Evolutionary conservation across 1,140 invertebrate genomes (phyloP).

Genomic region (Grapholita molesta): DNA sequence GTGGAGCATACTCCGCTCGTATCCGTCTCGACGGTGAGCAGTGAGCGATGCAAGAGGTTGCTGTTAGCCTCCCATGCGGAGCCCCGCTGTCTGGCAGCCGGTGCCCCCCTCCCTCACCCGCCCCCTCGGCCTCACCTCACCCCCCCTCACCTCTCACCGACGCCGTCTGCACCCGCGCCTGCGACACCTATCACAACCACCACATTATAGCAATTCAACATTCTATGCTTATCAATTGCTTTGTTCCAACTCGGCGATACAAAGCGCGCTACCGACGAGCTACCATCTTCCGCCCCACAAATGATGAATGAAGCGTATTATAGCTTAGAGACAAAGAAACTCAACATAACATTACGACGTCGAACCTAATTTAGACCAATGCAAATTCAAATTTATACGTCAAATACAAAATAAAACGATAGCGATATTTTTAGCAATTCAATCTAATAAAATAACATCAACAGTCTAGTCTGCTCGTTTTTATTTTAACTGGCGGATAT

Average conservation of each 20-base stretch:
- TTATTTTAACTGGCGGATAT: neutral
- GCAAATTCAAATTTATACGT: neutral
- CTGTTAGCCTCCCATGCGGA: slow-evolving; percentile 72
- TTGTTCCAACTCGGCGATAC: neutral
- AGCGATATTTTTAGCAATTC: neutral
- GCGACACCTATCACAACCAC: slow-evolving; percentile 53
- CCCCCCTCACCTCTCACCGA: slow-evolving; percentile 21
- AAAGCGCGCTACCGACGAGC: neutral
- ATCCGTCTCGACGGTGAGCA: slow-evolving; percentile 40
- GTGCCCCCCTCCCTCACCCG: slow-evolving; percentile 32
- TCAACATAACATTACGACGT: neutral
- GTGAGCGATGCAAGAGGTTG: slow-evolving; percentile 66
- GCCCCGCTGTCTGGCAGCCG: slow-evolving; percentile 72
- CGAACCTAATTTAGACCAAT: neutral
- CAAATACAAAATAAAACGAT: neutral
- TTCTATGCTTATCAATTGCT: neutral
- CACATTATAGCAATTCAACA: slow-evolving; percentile 38
- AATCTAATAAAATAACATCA: neutral
- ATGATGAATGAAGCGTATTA: neutral
- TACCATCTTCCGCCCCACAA: neutral
- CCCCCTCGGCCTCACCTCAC: slow-evolving; percentile 12
- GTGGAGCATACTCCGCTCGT: slow-evolving; percentile 44
- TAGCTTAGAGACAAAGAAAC: neutral
- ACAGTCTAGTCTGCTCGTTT: neutral
- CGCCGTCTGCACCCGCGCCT: slow-evolving; percentile 21